Evolutionary conservation across 2,797 vertebrate genomes (phyloP), one percentile per base, ranked within the genome.

Genomic region (Distichodus sexfasciatus): DNA sequence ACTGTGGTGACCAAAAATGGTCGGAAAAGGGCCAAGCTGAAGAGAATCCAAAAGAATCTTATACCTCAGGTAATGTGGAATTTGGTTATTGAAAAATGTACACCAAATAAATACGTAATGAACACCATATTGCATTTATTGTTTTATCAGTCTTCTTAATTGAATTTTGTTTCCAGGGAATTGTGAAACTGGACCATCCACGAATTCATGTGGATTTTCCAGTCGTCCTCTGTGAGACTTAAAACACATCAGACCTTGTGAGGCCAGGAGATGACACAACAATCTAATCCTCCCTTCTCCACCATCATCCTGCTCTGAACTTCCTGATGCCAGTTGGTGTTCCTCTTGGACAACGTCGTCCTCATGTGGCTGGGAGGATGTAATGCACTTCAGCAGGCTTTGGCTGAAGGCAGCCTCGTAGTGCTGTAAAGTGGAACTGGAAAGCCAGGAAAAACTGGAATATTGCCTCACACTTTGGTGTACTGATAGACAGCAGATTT

Each of bases 131-230:
- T n/a, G n/a, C n/a, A n/a, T n/a, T n/a, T n/a, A n/a, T n/a, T n/a
- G n/a, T n/a, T n/a, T n/a, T n/a, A n/a, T n/a, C n/a, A n/a, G n/a
- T n/a, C n/a, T n/a, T n/a, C n/a, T n/a, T n/a, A n/a, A n/a, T n/a
- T n/a, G n/a, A n/a, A n/a, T n/a, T n/a, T 48, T 62, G 3, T 72
- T 38, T 79, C 35, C 88, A 98, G 97, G 97, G 96, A 79, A 92
- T 94, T 68, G 92, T 98, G 87, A 95, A 93, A 84, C 89, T 99
- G 65, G 95, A 98, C 75, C 91, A 92, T 76, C 97, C 97, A 66
- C 92, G 93, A 81, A 97, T 99, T 82, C 96, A 98, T 31, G 94
- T 97, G 78, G 96, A 98, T 84, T 98, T 99, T 79, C 97, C 97
- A 2, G 90, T 99, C 78, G 90, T 99, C 86, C 93, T 99, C 85